Conservation (phyloP, 2,888 invertebrate genomes). For the Falcaria lacertinaria region DNA sequence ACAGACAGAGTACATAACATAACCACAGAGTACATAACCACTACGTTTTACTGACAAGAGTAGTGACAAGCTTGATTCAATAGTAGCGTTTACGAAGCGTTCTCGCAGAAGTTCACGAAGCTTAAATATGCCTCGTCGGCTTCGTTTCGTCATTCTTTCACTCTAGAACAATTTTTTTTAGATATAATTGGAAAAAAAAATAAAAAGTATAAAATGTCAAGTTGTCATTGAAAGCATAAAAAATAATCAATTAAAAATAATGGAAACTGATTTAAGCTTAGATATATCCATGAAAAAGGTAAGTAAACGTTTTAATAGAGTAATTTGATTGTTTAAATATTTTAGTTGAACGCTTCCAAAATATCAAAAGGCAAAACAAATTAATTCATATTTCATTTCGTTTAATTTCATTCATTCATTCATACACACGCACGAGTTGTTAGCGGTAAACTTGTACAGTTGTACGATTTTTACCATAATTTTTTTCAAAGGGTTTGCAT, state of each 20-base stretch:
- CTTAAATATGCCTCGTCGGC: too few relatives aligned
- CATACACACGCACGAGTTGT: conserved; percentile 46
- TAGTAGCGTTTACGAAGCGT: too few relatives aligned
- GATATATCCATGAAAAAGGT: conserved; percentile 13
- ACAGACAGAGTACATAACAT: too few relatives aligned
- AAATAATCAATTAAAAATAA: conserved; percentile 20
- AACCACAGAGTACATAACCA: too few relatives aligned
- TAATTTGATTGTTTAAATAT: conserved; percentile 2
- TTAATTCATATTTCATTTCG: too few relatives aligned
- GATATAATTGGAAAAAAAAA: conserved; percentile 10
- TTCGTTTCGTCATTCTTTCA: too few relatives aligned
- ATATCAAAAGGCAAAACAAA: conserved; percentile 8
- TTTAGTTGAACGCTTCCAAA: conserved; percentile 28
- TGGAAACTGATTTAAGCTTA: conserved; percentile 13
- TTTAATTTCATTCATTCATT: conserved; percentile 25
- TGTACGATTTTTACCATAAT: conserved; percentile 17
- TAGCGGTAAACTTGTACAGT: conserved; percentile 27
- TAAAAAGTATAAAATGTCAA: conserved; percentile 18
- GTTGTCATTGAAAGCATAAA: conserved; percentile 9
- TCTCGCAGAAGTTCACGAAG: too few relatives aligned
- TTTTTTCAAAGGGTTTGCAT: conserved; percentile 25
- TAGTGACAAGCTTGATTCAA: too few relatives aligned
- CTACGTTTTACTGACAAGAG: too few relatives aligned
- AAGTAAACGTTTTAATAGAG: conserved; percentile 7
- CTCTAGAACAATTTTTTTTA: too few relatives aligned